Base-by-base conservation (phyloP, 2,888 invertebrate species). In the Cheilosia grossa region DNA sequence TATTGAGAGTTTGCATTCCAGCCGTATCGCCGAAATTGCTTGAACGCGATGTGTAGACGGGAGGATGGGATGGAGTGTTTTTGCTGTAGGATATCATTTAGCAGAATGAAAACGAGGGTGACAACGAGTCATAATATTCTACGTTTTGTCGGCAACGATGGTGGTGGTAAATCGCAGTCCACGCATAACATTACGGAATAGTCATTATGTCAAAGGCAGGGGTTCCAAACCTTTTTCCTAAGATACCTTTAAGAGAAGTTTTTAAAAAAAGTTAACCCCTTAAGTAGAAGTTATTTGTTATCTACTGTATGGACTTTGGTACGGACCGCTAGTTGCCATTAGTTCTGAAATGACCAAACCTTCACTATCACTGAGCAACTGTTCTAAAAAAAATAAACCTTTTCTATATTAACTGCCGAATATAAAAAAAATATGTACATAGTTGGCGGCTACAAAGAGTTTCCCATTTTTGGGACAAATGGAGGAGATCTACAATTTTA, bases 1-100 rank as follows among this genome's bases (percentile, higher is more conserved):
- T 82, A 59, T 82, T 54, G 51, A 64, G 27, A 80, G 37, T 83
- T 83, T 83, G 73, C 79, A 74, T 82, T 63, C 69, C 53, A 74
- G 33, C 21, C 44, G 47, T 15, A 53, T 58, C 59, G n/a, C 44
- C 61, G 24, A 74, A 81, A 74, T 56, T 51, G 69, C 49, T 75
- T 63, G 44, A 80, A 59, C 61, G 61, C 54, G 44, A 15, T 2
- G 19, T 4, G 53, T 9, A 19, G 42, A 53, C 40, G 53, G 40
- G 13, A 15, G 56, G 10, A 47, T 27, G 15, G 4, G 21, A 42
- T n/a, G 9, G 33, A 44, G 21, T 78, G 58, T 77, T 66, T 64
- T 66, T 24, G 47, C 70, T 53, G 69, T 66, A 54, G 82, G 66
- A 56, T 78, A 72, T 82, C 72, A 82, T 78, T 82, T 72, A 67